phyloP scores from a whole-genome alignment of 1,140 invertebrate genomes.

The Berghia stephanieae region DNA sequence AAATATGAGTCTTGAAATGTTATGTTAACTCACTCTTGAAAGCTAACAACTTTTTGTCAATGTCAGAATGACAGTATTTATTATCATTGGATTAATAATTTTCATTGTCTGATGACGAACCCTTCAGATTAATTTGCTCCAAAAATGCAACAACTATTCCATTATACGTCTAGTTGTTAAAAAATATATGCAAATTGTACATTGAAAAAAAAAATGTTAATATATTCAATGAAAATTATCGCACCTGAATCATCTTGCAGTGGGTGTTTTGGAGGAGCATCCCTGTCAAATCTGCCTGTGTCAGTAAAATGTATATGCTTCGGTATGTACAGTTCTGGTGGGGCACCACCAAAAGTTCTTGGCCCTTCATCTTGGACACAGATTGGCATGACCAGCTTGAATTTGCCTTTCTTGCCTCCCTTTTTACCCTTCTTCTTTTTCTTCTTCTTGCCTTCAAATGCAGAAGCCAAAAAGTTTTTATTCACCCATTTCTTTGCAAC shows the following conservation, averaged over 20 bases:
- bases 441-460: constrained; percentile 66
- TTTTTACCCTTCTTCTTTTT: constrained; percentile 62
- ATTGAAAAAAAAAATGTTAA: no score
- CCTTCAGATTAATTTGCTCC: no score
- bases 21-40: no score
- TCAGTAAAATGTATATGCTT: constrained; percentile 64
- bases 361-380: constrained; percentile 60
- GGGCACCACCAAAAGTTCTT: constrained; percentile 59
- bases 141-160: no score
- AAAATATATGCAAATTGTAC: no score
- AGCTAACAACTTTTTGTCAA: no score
- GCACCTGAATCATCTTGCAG: constrained; percentile 44
- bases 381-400: constrained; percentile 66
- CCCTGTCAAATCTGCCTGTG: constrained; percentile 64
- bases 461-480: constrained; percentile 63
- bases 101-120: no score
- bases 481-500: constrained; percentile 66
- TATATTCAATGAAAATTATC: no score
- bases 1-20: no score
- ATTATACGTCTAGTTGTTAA: no score
- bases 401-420: constrained; percentile 63
- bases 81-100: no score
- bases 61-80: no score
- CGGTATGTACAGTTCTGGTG: constrained; percentile 62
- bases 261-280: constrained; percentile 63